These are phyloP conservation scores for Crocuta crocuta DNA, from an alignment of 2,113 vertebrate genomes.

Conservation along the genomic window DNA sequence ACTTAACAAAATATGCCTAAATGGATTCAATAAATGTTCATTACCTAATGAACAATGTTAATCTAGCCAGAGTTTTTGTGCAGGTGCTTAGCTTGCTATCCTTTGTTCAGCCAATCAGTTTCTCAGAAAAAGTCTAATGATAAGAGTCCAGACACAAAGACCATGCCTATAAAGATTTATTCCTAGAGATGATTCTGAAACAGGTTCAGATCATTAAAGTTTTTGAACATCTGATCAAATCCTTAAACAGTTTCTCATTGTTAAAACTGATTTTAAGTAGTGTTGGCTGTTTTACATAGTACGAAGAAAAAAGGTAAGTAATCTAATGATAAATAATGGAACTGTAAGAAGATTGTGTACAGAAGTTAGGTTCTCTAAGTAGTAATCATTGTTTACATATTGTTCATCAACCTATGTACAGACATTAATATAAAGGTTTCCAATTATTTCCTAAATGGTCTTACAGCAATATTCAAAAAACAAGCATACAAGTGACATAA, in stretches of 20 bases:
- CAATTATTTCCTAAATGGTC: conserved; percentile 6
- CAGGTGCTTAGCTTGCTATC: background rate
- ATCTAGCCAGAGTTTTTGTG: background rate
- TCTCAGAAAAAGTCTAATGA: background rate
- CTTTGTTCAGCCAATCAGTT: background rate
- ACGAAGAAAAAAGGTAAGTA: background rate
- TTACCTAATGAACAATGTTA: background rate
- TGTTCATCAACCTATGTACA: background rate
- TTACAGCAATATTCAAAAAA: conserved; percentile 2
- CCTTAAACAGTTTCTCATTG: background rate
- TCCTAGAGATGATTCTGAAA: background rate
- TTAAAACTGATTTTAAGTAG: background rate
- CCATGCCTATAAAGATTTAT: background rate
- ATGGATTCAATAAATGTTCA: background rate
- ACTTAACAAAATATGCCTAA: background rate
- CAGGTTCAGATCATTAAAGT: background rate
- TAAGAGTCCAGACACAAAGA: background rate
- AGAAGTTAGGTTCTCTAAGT: background rate
- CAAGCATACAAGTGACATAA: background rate
- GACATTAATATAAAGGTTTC: background rate
- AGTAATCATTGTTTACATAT: background rate
- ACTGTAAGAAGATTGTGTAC: background rate
- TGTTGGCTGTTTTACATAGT: background rate
- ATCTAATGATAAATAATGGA: conserved; percentile 17
- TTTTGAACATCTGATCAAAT: background rate